Evolutionary conservation across 2,113 vertebrate genomes (phyloP), one percentile per base, ranked within the genome.

Genomic region (Rhea pennata): DNA sequence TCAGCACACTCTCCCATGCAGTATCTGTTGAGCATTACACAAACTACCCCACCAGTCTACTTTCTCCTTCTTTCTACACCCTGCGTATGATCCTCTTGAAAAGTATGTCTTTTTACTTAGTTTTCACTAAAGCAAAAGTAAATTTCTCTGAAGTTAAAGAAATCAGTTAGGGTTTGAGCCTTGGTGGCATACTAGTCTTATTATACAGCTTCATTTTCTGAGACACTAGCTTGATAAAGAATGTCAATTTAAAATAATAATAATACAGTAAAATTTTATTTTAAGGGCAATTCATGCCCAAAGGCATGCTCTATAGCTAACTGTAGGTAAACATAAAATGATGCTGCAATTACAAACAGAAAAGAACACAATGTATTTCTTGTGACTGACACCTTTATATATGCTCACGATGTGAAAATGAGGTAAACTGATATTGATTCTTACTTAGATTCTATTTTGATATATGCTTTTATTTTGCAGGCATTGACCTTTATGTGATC

Each of bases 401-500:
- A 97, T 67, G 89, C 62, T 95, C 83, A 75, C 87, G 62, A 91
- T 92, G 92, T 79, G 62, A 95, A 96, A 96, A 94, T 75, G 54
- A 83, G 82, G 66, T 81, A 23, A 23, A 95, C 16, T 96, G 83
- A 56, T 90, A 90, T 91, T 95, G 96, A 98, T 97, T 97, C 91
- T 96, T 84, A 96, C 82, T 93, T 97, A 97, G 53, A 90, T 64
- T 72, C 71, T 95, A 44, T 91, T 97, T 96, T 97, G 96, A 96
- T 92, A 94, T 95, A 93, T 95, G 86, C 26, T 96, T 96, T 97
- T 96, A 86, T 92, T 98, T 97, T 97, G 97, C 95, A 97, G 91
- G 78, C 84, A 85, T 91, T 98, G 97, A 97, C 97, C 97, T 98
- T 96, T 94, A 84, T 86, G 69, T 97, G 94, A 98, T 96, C 84